Evolutionary conservation across 2,888 invertebrate genomes (phyloP), one percentile per base, ranked within the genome.

Genomic region (Pandemis cinnamomeana): DNA sequence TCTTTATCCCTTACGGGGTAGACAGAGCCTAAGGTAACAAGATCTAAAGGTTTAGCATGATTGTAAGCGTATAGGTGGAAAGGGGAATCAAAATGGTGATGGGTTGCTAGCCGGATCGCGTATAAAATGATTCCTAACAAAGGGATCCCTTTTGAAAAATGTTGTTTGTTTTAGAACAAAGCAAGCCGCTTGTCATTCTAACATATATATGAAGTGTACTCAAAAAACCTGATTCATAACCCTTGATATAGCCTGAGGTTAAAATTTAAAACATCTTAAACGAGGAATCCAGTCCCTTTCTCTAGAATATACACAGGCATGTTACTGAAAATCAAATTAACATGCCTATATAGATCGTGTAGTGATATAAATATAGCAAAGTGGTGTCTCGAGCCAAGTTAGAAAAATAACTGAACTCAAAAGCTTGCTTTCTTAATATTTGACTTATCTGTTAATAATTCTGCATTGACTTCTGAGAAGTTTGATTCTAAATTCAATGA

Each of bases 151-250:
- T 36, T 36, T 36, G 27, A 36, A 36, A 36, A 36, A 36, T 36
- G 27, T 1, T 36, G 27, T 4, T 48, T 11, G 48, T 11, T 48
- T 11, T 62, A 20, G 8, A 48, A 55, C 10, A 13, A 63, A 68
- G 63, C 36, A 58, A 63, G 36, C 20, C 27, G 46, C 55, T 62
- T 55, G 51, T 27, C 13, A 58, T 46, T 63, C 64, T 7, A 36
- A 10, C n/a, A 63, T 63, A 48, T 46, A 63, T 62, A 53, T 58
- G 36, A 41, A 68, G 72, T 63, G 55, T 51, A 69, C 48, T 62
- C 41, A 36, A 48, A 63, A 53, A 62, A 48, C n/a, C 48, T 68
- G 67, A 72, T 72, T 72, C 67, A 72, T 68, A 48, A 64, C 20
- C 68, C 55, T 68, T 62, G 63, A 68, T 63, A 46, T 63, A 63